phyloP scores from a whole-genome alignment of 1,140 invertebrate genomes.

The Temnothorax curvispinosus region DNA sequence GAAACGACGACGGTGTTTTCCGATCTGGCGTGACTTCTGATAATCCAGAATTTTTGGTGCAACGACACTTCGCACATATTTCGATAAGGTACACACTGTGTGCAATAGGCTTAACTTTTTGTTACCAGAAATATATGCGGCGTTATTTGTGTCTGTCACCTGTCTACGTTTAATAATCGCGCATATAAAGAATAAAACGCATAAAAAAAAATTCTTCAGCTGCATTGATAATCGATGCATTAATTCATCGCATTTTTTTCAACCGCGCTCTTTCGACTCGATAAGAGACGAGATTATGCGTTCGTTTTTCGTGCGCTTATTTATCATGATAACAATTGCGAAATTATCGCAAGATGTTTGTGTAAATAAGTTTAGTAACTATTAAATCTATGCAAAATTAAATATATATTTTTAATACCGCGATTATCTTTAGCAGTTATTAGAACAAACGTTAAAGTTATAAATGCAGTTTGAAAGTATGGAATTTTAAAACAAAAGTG shows the following conservation, averaged over 20 bases:
- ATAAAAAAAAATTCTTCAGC: neutral
- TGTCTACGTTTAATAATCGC: slow-evolving; percentile 13
- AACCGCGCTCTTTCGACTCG: neutral
- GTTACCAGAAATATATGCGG: neutral
- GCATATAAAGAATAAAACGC: neutral
- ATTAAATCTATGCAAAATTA: neutral
- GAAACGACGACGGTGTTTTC: slow-evolving; percentile 19
- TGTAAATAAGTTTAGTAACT: neutral
- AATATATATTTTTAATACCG: neutral
- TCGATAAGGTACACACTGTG: slow-evolving; percentile 10
- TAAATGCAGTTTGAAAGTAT: neutral
- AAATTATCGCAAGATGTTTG: slow-evolving; percentile 32
- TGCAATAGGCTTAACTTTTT: neutral
- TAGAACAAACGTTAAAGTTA: neutral
- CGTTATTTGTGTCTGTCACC: neutral
- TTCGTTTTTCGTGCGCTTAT: slow-evolving; percentile 22
- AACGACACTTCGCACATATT: slow-evolving; percentile 24
- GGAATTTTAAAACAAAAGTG: neutral
- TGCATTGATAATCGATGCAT: slow-evolving; percentile 57
- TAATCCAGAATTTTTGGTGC: slow-evolving; percentile 60
- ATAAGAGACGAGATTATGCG: slow-evolving; percentile 60
- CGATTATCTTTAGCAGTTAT: neutral
- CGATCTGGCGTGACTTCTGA: slow-evolving; percentile 33
- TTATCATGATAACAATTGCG: slow-evolving; percentile 21
- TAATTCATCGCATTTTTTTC: slow-evolving; percentile 37